These are phyloP conservation scores for Marronus borbonicus DNA, from an alignment of 2,888 invertebrate genomes.

Conservation along the genomic window DNA sequence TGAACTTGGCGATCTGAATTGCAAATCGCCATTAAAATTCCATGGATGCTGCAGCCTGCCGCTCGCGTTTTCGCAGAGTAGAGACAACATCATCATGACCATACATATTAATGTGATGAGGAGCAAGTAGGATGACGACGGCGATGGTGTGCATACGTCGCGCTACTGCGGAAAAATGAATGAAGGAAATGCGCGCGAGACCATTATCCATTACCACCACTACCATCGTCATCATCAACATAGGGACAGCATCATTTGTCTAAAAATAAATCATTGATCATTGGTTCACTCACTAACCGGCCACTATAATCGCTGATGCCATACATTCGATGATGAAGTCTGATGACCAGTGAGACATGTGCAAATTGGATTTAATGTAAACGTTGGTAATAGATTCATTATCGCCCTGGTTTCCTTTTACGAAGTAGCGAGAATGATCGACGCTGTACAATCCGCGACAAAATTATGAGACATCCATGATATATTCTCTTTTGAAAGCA, in stretches of 20 bases:
- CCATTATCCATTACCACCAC: too few relatives aligned
- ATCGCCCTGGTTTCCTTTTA: constrained; percentile 8
- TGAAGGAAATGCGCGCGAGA: constrained; percentile 8
- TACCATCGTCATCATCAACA: neutral
- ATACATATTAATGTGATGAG: constrained; percentile 64
- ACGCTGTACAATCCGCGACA: too few relatives aligned
- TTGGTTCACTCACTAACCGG: constrained; percentile 53
- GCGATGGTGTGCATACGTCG: constrained; percentile 24
- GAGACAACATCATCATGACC: constrained; percentile 64
- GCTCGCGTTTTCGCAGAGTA: constrained; percentile 42
- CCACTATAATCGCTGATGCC: too few relatives aligned
- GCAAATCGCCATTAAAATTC: constrained; percentile 65
- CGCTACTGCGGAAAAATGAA: constrained; percentile 56
- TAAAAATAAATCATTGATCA: constrained; percentile 62
- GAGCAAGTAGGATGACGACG: constrained; percentile 11
- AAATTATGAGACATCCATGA: too few relatives aligned
- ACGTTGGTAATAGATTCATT: neutral
- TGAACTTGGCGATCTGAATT: constrained; percentile 60
- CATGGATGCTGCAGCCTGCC: constrained; percentile 61
- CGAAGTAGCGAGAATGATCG: neutral
- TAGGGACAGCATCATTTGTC: constrained; percentile 55
- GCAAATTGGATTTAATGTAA: constrained; percentile 7
- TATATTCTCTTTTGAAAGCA: too few relatives aligned
- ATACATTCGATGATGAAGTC: neutral
- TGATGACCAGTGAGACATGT: neutral